Base-by-base conservation (phyloP, 30 jellyfish, hydroid and myxozoan species). In the Rhopilema esculentum region DNA sequence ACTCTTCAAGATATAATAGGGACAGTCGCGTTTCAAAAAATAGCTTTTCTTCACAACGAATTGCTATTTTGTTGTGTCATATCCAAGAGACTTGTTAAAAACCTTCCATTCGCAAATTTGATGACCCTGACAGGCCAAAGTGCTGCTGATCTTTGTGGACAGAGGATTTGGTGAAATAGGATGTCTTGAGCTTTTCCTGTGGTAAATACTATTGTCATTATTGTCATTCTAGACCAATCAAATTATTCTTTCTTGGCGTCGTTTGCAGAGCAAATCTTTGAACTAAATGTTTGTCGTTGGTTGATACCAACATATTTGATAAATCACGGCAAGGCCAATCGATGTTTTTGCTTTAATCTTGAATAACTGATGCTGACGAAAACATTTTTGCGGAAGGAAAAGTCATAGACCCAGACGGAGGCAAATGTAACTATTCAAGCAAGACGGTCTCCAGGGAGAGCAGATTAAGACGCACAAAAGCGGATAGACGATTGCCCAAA, bases 231-330 rank as follows among this genome's bases (percentile, higher is more conserved):
- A n/a, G 22, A 74, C 94, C 94, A 85, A 85, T 85, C 84, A 65
- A 0, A 19, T 25, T 26, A 1, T 33, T 32, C 68, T 48, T 69
- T 72, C 63, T 63, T 62, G 78, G 94, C 94, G 94, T 85, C 94
- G 79, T 75, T 85, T 84, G 93, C 93, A 73, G 75, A 69, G 52
- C 91, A 81, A 51, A 67, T 83, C 69, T 64, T 53, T 72, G 84
- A 63, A n/a, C 27, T 33, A 78, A 78, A 78, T 62, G 77, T 78
- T 78, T 64, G 83, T 63, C 82, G 26, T 64, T 84, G 72, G 18
- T 18, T 75, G 88, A 49, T 63, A 16, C 18, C 57, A 4, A 26
- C 25, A 0, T 74, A 49, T 85, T 66, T 50, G 78, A 74, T 25
- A 75, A 48, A 66, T 63, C 79, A 29, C 70, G 30, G 0, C 70